phyloP scores from a whole-genome alignment of 2,888 invertebrate genomes.

The Lissonota sp. region DNA sequence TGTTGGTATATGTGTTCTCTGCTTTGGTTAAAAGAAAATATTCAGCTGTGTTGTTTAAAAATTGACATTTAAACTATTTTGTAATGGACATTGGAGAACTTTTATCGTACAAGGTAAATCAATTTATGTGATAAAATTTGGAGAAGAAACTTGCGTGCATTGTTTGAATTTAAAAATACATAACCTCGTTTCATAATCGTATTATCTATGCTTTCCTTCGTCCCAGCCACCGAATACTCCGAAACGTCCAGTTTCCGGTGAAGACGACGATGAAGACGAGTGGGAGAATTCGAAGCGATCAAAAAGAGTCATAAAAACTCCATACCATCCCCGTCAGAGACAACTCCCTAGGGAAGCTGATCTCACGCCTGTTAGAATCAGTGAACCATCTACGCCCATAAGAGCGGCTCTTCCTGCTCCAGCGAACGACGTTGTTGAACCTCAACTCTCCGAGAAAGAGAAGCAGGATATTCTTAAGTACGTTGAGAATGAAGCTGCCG shows the following conservation, averaged over 20 bases:
- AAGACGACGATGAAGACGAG: conserved; percentile 88
- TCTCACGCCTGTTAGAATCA: conserved; percentile 67
- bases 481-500: conserved; percentile 92
- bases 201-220: conserved; percentile 18
- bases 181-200: conserved; percentile 13
- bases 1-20: too few relatives aligned
- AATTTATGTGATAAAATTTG: background rate
- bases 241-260: conserved; percentile 88
- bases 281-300: conserved; percentile 86
- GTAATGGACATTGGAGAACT: conserved; percentile 84
- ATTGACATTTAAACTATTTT: background rate
- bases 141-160: background rate
- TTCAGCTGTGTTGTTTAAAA: background rate
- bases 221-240: conserved; percentile 92
- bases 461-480: conserved; percentile 92
- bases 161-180: conserved; percentile 7
- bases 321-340: conserved; percentile 82
- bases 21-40: too few relatives aligned
- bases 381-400: conserved; percentile 77
- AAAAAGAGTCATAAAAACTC: conserved; percentile 84
- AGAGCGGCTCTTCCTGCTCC: conserved; percentile 83
- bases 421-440: conserved; percentile 86
- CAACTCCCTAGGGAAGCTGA: conserved; percentile 77
- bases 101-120: conserved; percentile 82
- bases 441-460: conserved; percentile 89